Evolutionary conservation across 2,888 invertebrate species (phyloP), one percentile per base, ranked within the genome.

Genomic region (Prostheceraeus crozeri): DNA sequence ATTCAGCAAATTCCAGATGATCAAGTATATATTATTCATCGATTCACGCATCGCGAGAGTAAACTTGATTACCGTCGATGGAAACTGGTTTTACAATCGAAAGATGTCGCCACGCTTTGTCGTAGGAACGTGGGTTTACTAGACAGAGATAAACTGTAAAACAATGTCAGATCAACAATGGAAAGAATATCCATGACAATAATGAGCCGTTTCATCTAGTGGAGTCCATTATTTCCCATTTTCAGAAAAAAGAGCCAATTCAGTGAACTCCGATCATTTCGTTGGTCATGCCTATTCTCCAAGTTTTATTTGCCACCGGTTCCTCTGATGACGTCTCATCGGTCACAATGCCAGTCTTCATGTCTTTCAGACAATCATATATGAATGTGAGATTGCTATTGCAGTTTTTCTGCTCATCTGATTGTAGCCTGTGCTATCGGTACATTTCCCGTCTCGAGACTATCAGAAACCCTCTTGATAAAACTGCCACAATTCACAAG

Each of bases 381-480:
- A n/a, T n/a, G n/a, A n/a, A n/a, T n/a, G 48, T 48, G 48, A 48
- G 23, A 30, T 48, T 48, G 48, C 28, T 48, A 48, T 48, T 48
- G 23, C 48, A 48, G 48, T 14, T 30, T 28, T 30, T 30, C 23
- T 48, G 27, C 19, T n/a, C n/a, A n/a, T n/a, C n/a, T n/a, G n/a
- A n/a, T n/a, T n/a, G n/a, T n/a, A n/a, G n/a, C n/a, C 19, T 40
- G 40, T 40, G 40, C 14, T 14, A 40, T 40, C 40, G 40, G 6
- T 40, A 16, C 19, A 40, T 40, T 40, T 40, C 19, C 40, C 40
- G 40, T 19, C 40, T 40, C 40, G n/a, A 40, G 40, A 19, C 40
- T 40, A 40, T 40, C 40, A 40, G 40, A 40, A n/a, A n/a, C n/a
- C n/a, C n/a, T n/a, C n/a, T n/a, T n/a, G n/a, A n/a, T n/a, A n/a